These are phyloP conservation scores for Cromileptes altivelis DNA, from an alignment of 2,113 vertebrate species.

Conservation along the genomic window DNA sequence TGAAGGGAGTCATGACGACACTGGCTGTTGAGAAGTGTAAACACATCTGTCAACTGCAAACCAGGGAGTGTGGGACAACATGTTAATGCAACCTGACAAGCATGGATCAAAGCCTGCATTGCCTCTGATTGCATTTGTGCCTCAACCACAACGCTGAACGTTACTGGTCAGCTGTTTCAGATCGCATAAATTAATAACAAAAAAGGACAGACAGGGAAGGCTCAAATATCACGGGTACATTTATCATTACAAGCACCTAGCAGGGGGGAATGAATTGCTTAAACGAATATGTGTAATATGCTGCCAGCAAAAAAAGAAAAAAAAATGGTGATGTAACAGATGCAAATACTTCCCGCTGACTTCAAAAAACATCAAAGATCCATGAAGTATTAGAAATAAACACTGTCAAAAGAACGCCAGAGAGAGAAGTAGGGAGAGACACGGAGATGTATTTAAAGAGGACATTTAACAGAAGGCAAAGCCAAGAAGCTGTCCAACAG, in stretches of 20 bases:
- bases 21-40: conserved; percentile 36
- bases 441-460: conserved; percentile 45
- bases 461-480: conserved; percentile 44
- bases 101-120: conserved; percentile 48
- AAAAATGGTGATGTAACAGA: conserved; percentile 57
- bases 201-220: background rate
- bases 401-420: conserved; percentile 23
- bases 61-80: conserved; percentile 17
- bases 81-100: conserved; percentile 47
- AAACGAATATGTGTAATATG: conserved; percentile 42
- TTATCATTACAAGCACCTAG: conserved; percentile 24
- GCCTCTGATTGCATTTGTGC: conserved; percentile 42
- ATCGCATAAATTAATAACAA: conserved; percentile 24
- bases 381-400: conserved; percentile 55
- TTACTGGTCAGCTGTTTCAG: conserved; percentile 30
- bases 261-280: conserved; percentile 17
- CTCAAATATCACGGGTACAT: conserved; percentile 28
- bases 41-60: conserved; percentile 21
- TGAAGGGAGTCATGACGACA: conserved; percentile 38
- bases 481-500: conserved; percentile 50
- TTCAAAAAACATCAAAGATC: conserved; percentile 63
- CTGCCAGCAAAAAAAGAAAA: conserved; percentile 24
- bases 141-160: background rate
- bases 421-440: conserved; percentile 3
- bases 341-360: conserved; percentile 60